Evolutionary conservation across 2,113 vertebrate species (phyloP).

Genomic region (Scomber japonicus): DNA sequence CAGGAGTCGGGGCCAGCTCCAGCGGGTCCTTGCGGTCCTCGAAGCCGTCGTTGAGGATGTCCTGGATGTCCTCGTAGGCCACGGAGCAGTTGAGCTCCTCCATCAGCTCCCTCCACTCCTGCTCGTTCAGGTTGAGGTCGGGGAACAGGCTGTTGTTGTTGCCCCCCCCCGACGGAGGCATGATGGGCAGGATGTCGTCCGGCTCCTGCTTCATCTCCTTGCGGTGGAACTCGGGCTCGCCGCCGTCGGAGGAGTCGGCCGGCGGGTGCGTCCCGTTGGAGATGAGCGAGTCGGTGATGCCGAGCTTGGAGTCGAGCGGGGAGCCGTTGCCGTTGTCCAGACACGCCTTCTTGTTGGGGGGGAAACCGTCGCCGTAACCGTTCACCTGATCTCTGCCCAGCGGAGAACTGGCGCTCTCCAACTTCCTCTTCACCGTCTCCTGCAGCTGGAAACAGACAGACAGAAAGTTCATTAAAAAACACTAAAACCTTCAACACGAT

Average conservation of each 20-base stretch:
- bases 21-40: slow-evolving; percentile 93
- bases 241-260: slow-evolving; percentile 78
- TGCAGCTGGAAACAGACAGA: slow-evolving; percentile 69
- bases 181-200: slow-evolving; percentile 93
- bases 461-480: too few relatives aligned
- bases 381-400: slow-evolving; percentile 91
- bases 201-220: slow-evolving; percentile 98
- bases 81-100: slow-evolving; percentile 97
- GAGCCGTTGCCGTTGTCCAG: slow-evolving; percentile 89
- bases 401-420: slow-evolving; percentile 90
- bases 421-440: slow-evolving; percentile 95
- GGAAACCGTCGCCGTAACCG: slow-evolving; percentile 91
- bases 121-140: slow-evolving; percentile 97
- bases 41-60: slow-evolving; percentile 96
- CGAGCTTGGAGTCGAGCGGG: slow-evolving; percentile 89
- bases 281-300: slow-evolving; percentile 72
- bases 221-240: slow-evolving; percentile 85
- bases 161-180: slow-evolving; percentile 89
- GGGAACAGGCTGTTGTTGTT: slow-evolving; percentile 93
- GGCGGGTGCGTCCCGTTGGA: slow-evolving; percentile 85
- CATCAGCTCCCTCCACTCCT: slow-evolving; percentile 98
- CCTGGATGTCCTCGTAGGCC: slow-evolving; percentile 96
- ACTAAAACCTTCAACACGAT: too few relatives aligned
- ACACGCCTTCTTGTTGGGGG: slow-evolving; percentile 91
- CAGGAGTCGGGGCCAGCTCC: slow-evolving; percentile 85